Evolutionary conservation across 2,888 invertebrate species (phyloP).

Genomic region (Macrosiphum euphorbiae): DNA sequence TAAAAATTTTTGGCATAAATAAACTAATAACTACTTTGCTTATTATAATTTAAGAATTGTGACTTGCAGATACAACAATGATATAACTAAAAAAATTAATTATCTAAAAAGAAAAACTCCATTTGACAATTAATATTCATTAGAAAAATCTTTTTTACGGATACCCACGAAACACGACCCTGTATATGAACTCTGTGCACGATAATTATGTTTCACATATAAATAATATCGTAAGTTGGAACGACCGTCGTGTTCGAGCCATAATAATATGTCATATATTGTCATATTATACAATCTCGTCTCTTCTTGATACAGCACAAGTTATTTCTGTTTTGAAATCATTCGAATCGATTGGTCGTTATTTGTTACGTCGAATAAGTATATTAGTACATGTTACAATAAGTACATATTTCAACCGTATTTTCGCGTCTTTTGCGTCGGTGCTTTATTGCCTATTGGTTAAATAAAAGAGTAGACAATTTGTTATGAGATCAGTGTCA

Average conservation of each 20-base stretch:
- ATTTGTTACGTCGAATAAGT: neutral
- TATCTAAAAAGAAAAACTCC: no score
- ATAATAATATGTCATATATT: neutral
- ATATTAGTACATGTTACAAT: neutral
- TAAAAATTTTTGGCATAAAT: no score
- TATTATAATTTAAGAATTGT: no score
- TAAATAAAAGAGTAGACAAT: neutral
- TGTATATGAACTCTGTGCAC: neutral
- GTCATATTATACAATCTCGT: neutral
- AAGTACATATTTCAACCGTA: neutral
- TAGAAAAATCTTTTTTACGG: neutral
- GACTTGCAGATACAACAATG: no score
- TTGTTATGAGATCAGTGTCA: neutral
- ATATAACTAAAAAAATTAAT: no score
- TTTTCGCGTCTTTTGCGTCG: no score
- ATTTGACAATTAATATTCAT: no score
- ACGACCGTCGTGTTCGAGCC: neutral
- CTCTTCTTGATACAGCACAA: neutral
- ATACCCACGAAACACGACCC: neutral
- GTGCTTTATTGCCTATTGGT: no score
- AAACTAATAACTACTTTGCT: no score
- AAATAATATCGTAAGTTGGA: neutral
- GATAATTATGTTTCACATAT: neutral
- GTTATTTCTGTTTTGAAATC: conserved; percentile 11
- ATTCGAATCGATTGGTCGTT: neutral